These are phyloP conservation scores for Parus major DNA, from an alignment of 2,113 vertebrate species.

Conservation along the genomic window DNA sequence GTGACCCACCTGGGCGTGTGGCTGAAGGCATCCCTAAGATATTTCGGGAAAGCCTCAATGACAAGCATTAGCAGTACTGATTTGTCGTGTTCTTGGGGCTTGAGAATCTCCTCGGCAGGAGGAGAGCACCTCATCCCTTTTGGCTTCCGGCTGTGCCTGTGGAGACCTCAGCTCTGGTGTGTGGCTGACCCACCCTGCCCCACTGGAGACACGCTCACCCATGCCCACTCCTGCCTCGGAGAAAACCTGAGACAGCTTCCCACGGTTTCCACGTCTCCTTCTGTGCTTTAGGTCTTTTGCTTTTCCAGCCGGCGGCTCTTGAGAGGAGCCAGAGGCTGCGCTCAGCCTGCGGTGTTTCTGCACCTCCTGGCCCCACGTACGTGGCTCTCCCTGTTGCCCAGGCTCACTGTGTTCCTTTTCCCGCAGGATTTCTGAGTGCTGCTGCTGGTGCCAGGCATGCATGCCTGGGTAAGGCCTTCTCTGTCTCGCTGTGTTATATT, in stretches of 20 bases:
- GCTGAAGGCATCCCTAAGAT: neutral
- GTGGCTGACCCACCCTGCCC: neutral
- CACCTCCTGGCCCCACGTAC: accelerated
- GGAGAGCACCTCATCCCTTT: neutral
- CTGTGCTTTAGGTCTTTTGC: neutral
- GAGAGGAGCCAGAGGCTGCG: neutral
- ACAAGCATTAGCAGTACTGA: neutral
- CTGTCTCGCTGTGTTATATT: constrained; percentile 21
- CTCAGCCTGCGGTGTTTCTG: neutral
- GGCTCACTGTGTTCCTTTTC: neutral
- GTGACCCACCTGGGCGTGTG: neutral
- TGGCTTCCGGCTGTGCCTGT: neutral
- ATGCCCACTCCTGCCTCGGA: accelerated
- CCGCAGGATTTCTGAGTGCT: neutral
- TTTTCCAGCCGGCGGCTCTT: accelerated
- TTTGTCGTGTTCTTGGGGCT: neutral
- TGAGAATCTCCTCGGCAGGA: accelerated
- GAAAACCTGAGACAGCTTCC: neutral
- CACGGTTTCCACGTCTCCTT: neutral
- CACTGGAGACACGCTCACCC: accelerated
- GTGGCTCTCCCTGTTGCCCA: neutral
- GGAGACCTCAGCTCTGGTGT: neutral
- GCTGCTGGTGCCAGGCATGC: neutral
- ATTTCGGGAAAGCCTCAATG: neutral
- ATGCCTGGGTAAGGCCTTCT: neutral